A percentile compares a stretch with the other conserved stretches of the same genome.
Conservation (phyloP, 2,113 vertebrate species). For the Nothobranchius kuhntae region DNA sequence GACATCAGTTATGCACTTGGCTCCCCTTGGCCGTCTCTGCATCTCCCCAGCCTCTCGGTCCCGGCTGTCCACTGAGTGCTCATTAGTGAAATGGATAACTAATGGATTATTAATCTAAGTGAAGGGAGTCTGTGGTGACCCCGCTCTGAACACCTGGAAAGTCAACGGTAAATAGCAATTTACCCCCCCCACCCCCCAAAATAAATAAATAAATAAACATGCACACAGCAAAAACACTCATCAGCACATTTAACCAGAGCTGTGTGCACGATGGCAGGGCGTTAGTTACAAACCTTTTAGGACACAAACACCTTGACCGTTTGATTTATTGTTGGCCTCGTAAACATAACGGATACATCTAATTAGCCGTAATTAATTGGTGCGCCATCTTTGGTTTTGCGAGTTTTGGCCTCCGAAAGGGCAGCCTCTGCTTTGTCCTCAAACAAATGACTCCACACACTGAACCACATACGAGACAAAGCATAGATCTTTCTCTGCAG, state of each 20-base stretch:
- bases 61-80: constrained; percentile 84
- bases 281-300: constrained; percentile 65
- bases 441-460: constrained; percentile 64
- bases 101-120: constrained; percentile 85
- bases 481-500: constrained; percentile 59
- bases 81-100: constrained; percentile 88
- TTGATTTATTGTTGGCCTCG: constrained; percentile 72
- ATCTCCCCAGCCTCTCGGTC: constrained; percentile 63
- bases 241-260: constrained; percentile 37
- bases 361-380: constrained; percentile 78
- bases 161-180: constrained; percentile 67
- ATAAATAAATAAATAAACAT: constrained; percentile 3
- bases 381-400: constrained; percentile 50
- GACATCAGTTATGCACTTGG: constrained; percentile 92
- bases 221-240: constrained; percentile 34
- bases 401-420: constrained; percentile 59
- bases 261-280: constrained; percentile 15
- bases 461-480: constrained; percentile 50
- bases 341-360: constrained; percentile 71
- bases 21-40: constrained; percentile 83
- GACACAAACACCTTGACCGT: constrained; percentile 57
- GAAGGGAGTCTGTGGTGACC: constrained; percentile 59
- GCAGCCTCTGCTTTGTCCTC: constrained; percentile 55
- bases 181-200: constrained; percentile 15
- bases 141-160: constrained; percentile 78